These are phyloP conservation scores for Hirundo rustica DNA, from an alignment of 2,797 vertebrate species.

Conservation along the genomic window DNA sequence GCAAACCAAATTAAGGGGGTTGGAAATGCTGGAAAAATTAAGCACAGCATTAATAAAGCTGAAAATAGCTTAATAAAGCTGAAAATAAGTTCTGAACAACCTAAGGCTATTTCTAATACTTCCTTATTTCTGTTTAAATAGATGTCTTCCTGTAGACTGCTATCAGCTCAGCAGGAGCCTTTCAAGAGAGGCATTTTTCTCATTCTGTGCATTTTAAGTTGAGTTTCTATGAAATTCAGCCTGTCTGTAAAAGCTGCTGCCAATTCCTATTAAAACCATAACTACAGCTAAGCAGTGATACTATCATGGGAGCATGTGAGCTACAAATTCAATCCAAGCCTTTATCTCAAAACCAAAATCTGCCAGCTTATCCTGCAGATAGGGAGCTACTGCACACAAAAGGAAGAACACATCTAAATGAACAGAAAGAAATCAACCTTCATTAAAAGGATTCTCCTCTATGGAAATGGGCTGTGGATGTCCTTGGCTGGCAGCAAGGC, in stretches of 20 bases:
- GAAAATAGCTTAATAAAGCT: constrained; percentile 74
- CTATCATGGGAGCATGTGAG: not conserved
- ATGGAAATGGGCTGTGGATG: not conserved
- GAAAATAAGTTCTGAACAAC: constrained; percentile 63
- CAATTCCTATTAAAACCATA: constrained; percentile 44
- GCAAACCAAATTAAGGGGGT: constrained; percentile 57
- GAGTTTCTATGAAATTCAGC: constrained; percentile 42
- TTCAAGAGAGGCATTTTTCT: constrained; percentile 53
- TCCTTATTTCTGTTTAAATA: constrained; percentile 66
- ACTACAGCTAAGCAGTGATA: constrained; percentile 20
- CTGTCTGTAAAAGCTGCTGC: constrained; percentile 49
- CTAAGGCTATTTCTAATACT: constrained; percentile 61
- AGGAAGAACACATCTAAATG: not conserved
- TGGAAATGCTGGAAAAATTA: constrained; percentile 64
- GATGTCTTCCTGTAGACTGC: constrained; percentile 64
- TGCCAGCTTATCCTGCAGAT: not conserved
- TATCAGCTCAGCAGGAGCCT: constrained; percentile 63
- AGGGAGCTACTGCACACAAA: not conserved
- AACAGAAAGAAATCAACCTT: not conserved
- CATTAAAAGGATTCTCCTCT: not conserved
- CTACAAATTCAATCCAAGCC: constrained; percentile 25
- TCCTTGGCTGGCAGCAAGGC: not conserved
- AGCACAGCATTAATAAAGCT: constrained; percentile 71
- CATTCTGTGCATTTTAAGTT: constrained; percentile 60
- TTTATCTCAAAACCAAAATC: not conserved